Percentiles rank a stretch among this genome's conserved stretches.
These are phyloP conservation scores for Elgaria multicarinata DNA, from an alignment of 2,113 vertebrate species.

Conservation along the genomic window DNA sequence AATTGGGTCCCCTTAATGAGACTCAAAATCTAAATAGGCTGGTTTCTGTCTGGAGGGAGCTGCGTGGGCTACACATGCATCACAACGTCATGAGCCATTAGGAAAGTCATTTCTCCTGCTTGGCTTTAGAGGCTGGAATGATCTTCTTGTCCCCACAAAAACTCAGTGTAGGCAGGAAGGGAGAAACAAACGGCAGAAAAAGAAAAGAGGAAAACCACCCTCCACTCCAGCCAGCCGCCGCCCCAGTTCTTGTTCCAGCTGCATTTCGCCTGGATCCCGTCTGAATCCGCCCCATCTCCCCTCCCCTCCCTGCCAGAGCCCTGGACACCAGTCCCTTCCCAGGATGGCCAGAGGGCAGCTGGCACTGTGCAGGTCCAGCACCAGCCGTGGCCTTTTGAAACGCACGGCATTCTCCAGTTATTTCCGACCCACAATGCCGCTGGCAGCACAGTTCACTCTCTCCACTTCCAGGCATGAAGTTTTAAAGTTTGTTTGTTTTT, in stretches of 20 bases:
- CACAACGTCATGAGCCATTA: neutral
- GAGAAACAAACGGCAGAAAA: no score
- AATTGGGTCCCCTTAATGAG: neutral
- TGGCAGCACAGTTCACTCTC: neutral
- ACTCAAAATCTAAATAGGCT: neutral
- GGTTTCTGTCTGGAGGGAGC: neutral
- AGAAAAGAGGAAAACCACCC: neutral
- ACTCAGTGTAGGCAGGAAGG: neutral
- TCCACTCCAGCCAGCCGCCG: no score
- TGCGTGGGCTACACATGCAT: neutral
- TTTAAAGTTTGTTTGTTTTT: neutral
- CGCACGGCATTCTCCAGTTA: neutral
- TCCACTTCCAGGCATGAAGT: no score
- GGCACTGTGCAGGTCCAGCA: neutral
- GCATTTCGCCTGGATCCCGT: neutral
- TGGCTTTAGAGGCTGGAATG: neutral
- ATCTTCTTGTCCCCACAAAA: neutral
- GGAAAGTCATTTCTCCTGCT: neutral
- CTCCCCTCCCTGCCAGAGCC: neutral
- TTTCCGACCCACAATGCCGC: neutral
- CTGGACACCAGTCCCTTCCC: neutral
- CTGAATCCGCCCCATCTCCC: neutral
- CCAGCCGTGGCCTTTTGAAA: neutral
- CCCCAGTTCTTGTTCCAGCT: neutral
- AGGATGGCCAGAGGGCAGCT: neutral